Base-by-base conservation (phyloP, 1,140 invertebrate genomes). In the Polypedilum vanderplanki region DNA sequence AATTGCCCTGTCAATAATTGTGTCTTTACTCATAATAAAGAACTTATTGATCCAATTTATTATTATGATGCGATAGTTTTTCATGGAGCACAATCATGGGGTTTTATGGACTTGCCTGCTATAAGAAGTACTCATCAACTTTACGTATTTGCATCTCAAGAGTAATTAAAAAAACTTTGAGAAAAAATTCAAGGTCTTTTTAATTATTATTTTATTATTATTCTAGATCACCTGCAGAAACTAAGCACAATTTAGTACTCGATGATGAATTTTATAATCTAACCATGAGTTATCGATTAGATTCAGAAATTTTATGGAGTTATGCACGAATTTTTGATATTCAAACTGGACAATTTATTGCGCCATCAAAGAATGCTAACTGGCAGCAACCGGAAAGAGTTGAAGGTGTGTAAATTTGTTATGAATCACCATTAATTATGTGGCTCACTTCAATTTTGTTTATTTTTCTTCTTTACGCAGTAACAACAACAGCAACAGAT, bases 261-360 rank as follows among this genome's bases (percentile, higher is more conserved):
- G 78, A 82, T 40, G 75, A 74, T 10, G 41, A 77, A 3, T 81
- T 83, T 70, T 84, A 88, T 70, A 89, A 90, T 78, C 84, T 87
- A 79, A 89, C 87, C 4, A 87, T 85, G 77, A 85, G 84, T 15
- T 89, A 90, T 79, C 81, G 89, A 17, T 78, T 85, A 22, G 89
- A 90, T 78, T 89, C 88, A 20, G 88, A 89, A 77, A 84, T 90
- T 24, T 81, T 86, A 0, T 83, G 86, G 74, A 86, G 88, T n/a
- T 90, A 90, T 77, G 86, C 84, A 18, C 82, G 83, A 75, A 3
- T 87, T 40, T 41, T 77, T 22, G 81, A 83, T 74, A 73, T 70
- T 0, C 75, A 79, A 64, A 81, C 78, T 0, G 77, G 77, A 0
- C 76, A 77, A 3, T 57, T 75, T 7, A 76, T 83, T 8, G 78